Conservation (phyloP, 2,113 vertebrate species). For the Sander vitreus region DNA sequence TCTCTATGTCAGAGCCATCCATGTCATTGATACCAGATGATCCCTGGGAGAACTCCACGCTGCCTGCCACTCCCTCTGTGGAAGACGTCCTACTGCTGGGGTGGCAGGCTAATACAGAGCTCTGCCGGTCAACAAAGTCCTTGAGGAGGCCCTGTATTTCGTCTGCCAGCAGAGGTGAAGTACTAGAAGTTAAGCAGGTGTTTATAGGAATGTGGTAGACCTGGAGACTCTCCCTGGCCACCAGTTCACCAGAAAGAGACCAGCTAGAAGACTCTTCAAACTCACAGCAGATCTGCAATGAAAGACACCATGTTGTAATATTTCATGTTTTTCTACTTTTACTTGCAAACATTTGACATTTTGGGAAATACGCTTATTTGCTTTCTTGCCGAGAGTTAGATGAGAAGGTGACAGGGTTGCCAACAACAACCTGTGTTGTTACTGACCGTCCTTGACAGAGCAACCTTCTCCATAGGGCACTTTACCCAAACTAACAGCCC, state of each 20-base stretch:
- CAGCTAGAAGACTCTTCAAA: constrained; percentile 89
- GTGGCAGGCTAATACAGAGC: constrained; percentile 84
- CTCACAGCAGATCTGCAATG: constrained; percentile 90
- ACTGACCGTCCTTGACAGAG: no score
- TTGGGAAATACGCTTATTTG: not conserved
- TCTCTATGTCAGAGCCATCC: constrained; percentile 91
- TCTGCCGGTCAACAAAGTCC: constrained; percentile 88
- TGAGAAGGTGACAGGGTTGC: no score
- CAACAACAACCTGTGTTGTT: no score
- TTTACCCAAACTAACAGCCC: no score
- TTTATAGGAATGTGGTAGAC: constrained; percentile 83
- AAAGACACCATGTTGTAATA: constrained; percentile 41
- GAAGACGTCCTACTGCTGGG: constrained; percentile 94
- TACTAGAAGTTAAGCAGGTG: constrained; percentile 38
- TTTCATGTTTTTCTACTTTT: not conserved
- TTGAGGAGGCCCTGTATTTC: constrained; percentile 89
- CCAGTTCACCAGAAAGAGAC: constrained; percentile 84
- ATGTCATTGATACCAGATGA: constrained; percentile 94
- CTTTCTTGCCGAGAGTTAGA: not conserved
- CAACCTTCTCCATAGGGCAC: no score
- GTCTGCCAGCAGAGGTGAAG: constrained; percentile 79
- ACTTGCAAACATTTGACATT: not conserved
- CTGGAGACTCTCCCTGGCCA: constrained; percentile 86
- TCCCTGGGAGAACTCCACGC: constrained; percentile 93
- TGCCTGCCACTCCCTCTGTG: constrained; percentile 95